A percentile compares a stretch with the other conserved stretches of the same genome.
Conservation (phyloP, 2,888 invertebrate genomes). For the Dolichopus griseipennis region DNA sequence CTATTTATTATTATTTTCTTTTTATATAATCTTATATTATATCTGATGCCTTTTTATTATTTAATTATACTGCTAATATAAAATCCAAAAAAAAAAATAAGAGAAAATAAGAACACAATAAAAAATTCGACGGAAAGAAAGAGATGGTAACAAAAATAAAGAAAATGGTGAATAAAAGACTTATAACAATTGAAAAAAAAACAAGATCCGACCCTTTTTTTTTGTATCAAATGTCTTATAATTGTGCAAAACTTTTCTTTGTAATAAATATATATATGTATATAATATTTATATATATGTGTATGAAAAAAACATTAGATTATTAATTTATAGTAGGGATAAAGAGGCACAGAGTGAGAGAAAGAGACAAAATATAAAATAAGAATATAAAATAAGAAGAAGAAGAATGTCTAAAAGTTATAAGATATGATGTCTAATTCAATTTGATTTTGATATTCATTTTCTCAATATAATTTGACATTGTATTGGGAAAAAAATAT, state of each 20-base stretch:
- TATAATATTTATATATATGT: too few relatives aligned
- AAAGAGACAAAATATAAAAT: too few relatives aligned
- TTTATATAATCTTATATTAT: neutral
- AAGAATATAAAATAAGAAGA: too few relatives aligned
- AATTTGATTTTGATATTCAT: neutral
- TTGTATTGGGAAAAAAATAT: too few relatives aligned
- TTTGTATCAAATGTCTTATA: neutral
- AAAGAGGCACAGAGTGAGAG: too few relatives aligned
- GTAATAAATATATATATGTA: too few relatives aligned
- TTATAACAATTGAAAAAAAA: too few relatives aligned
- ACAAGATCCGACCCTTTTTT: neutral
- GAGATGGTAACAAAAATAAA: too few relatives aligned
- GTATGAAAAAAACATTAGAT: too few relatives aligned
- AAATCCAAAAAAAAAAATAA: neutral
- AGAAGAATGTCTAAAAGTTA: neutral
- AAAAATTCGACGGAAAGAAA: too few relatives aligned
- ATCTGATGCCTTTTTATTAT: constrained; percentile 3
- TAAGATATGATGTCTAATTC: constrained; percentile 6
- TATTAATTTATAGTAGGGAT: too few relatives aligned
- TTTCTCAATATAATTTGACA: neutral
- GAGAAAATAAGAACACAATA: neutral
- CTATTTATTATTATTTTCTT: neutral
- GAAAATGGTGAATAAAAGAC: too few relatives aligned
- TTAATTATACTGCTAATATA: neutral
- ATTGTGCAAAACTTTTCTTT: neutral